Conservation (phyloP, 2,888 invertebrate genomes). For the Notodonta dromedarius region DNA sequence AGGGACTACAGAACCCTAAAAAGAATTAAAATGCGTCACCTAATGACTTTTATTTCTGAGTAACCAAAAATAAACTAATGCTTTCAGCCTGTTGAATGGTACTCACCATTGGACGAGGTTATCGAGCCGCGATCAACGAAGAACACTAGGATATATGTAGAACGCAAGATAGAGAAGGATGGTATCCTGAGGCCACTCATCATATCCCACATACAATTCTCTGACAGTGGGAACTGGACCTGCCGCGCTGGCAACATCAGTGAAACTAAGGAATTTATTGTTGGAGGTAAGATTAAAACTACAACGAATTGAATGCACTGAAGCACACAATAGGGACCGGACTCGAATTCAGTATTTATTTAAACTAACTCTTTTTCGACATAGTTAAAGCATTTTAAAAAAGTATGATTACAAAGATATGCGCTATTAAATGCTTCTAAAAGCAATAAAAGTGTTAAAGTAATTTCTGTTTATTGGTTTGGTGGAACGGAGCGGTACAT, state of each 20-base stretch:
- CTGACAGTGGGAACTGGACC: conserved; percentile 75
- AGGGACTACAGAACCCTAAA: too few relatives aligned
- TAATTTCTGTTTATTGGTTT: too few relatives aligned
- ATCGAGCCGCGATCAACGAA: conserved; percentile 55
- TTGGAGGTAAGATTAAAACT: conserved; percentile 59
- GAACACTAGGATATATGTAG: conserved; percentile 64
- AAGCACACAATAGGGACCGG: too few relatives aligned
- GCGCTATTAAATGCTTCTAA: too few relatives aligned
- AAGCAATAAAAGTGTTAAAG: too few relatives aligned
- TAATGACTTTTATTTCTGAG: background rate
- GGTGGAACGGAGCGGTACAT: too few relatives aligned
- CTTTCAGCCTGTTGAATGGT: conserved; percentile 69
- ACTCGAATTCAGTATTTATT: too few relatives aligned
- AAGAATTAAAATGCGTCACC: conserved; percentile 1
- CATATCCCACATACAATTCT: conserved; percentile 59
- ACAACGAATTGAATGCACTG: too few relatives aligned
- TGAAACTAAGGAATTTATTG: conserved; percentile 62
- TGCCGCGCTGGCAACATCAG: conserved; percentile 66
- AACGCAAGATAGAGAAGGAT: conserved; percentile 45
- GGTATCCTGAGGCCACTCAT: conserved; percentile 57
- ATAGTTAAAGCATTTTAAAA: too few relatives aligned
- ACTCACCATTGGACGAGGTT: conserved; percentile 51
- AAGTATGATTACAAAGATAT: too few relatives aligned
- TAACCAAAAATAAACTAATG: background rate
- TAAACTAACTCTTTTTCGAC: too few relatives aligned